A percentile compares a stretch with the other conserved stretches of the same genome.
phyloP scores from a whole-genome alignment of 30 jellyfish, hydroid and myxozoan species.

The Phacellophora camtschatica region DNA sequence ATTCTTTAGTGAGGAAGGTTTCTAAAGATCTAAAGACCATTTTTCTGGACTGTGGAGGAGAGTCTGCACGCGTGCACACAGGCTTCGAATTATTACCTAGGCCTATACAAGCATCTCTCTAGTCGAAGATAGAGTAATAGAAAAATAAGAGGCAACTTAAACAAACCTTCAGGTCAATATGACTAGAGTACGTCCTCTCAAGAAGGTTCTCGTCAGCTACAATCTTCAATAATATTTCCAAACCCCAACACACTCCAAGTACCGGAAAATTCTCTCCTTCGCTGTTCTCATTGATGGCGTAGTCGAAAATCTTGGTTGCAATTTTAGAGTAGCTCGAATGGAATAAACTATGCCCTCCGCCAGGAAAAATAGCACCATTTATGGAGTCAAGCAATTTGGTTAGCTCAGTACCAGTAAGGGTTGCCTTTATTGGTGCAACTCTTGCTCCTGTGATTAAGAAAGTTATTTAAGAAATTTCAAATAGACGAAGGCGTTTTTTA shows the following conservation, averaged over 20 bases:
- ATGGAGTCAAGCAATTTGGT: conserved; percentile 36
- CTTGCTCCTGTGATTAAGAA: conserved; percentile 90
- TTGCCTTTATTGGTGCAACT: conserved; percentile 70
- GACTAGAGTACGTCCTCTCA: conserved; percentile 35
- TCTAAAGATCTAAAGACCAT: no score
- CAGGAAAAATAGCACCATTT: conserved; percentile 74
- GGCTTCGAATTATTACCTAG: no score
- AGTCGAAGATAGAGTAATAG: no score
- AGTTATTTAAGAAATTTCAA: no score
- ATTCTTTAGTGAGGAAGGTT: no score
- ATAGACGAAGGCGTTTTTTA: no score
- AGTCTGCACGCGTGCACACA: no score
- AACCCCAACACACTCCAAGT: conserved; percentile 66
- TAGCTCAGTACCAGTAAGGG: conserved; percentile 28
- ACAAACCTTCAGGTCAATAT: conserved; percentile 13
- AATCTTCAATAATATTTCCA: conserved; percentile 37
- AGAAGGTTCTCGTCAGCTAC: conserved; percentile 28
- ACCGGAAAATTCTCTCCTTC: conserved; percentile 67
- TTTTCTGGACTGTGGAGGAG: no score
- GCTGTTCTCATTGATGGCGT: conserved; percentile 55
- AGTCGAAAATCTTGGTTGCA: conserved; percentile 33
- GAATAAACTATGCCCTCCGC: conserved; percentile 68
- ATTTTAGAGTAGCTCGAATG: conserved; percentile 38
- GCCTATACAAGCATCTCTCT: no score
- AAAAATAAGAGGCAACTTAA: no score